These are phyloP conservation scores for Felis chaus DNA, from an alignment of 2,113 vertebrate genomes.

Conservation along the genomic window DNA sequence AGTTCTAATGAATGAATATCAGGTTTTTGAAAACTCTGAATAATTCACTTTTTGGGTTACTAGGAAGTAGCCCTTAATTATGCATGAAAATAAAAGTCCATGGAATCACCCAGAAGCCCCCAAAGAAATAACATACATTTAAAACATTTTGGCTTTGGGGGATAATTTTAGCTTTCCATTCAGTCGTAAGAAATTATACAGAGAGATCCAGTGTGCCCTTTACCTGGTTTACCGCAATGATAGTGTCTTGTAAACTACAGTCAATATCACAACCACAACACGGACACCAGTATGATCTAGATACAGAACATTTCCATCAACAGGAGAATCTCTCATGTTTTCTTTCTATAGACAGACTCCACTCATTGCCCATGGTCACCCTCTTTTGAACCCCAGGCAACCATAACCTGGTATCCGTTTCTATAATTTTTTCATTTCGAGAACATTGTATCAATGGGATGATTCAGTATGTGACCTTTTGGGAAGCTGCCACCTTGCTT, in stretches of 20 bases:
- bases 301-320: not conserved
- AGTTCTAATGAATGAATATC: slow-evolving; percentile 37
- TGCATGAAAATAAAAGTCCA: not conserved
- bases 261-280: not conserved
- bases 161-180: not conserved
- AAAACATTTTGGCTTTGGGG: not conserved
- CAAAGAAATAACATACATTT: not conserved
- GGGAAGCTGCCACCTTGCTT: not conserved
- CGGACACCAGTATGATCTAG: not conserved
- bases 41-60: not conserved
- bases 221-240: not conserved
- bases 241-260: not conserved
- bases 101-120: not conserved
- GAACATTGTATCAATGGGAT: not conserved
- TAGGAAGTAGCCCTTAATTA: not conserved
- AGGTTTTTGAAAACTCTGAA: not conserved
- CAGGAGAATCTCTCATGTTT: not conserved
- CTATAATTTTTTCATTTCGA: not conserved
- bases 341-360: not conserved
- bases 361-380: not conserved
- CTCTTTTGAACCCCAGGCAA: not conserved
- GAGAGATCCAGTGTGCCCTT: not conserved
- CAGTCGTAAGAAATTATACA: not conserved
- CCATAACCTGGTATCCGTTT: not conserved
- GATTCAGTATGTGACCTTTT: not conserved